These are phyloP conservation scores for Capreolus pygargus DNA, from an alignment of 2,113 vertebrate species.

Conservation along the genomic window DNA sequence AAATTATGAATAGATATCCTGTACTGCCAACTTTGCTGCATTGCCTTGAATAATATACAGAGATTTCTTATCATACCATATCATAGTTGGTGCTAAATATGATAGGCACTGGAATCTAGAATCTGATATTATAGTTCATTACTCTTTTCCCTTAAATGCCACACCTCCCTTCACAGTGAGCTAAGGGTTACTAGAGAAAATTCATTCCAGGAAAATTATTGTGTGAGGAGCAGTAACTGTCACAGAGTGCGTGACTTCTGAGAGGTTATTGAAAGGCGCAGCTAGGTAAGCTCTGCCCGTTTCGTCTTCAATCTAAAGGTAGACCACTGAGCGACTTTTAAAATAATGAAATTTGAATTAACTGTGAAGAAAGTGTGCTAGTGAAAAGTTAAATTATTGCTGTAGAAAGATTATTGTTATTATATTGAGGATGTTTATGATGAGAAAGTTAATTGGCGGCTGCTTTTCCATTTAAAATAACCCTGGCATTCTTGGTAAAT, in stretches of 20 bases:
- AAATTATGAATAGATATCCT: slow-evolving; percentile 53
- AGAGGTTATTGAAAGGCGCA: slow-evolving; percentile 48
- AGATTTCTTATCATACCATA: slow-evolving; percentile 65
- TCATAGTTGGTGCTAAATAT: slow-evolving; percentile 62
- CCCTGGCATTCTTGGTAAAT: background rate
- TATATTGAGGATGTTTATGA: background rate
- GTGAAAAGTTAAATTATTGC: slow-evolving; percentile 38
- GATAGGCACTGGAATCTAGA: slow-evolving; percentile 1
- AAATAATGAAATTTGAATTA: slow-evolving; percentile 4
- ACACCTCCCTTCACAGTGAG: slow-evolving; percentile 31
- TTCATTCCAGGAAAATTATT: slow-evolving; percentile 51
- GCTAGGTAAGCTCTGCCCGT: slow-evolving; percentile 57
- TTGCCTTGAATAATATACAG: slow-evolving; percentile 57
- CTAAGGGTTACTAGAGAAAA: slow-evolving; percentile 69
- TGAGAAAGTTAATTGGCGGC: background rate
- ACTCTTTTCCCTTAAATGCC: background rate
- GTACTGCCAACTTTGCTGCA: slow-evolving; percentile 60
- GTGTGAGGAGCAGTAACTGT: slow-evolving; percentile 11
- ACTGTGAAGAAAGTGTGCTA: slow-evolving; percentile 31
- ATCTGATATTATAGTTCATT: slow-evolving; percentile 47
- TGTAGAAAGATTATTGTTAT: background rate
- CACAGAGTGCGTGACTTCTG: slow-evolving; percentile 28
- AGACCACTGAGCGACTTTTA: slow-evolving; percentile 22
- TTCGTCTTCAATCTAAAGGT: slow-evolving; percentile 53
- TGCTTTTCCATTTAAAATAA: background rate